A percentile compares a stretch with the other conserved stretches of the same genome.
These are phyloP conservation scores for Microcebus jonahi DNA, from an alignment of 2,113 vertebrate species.

Conservation along the genomic window DNA sequence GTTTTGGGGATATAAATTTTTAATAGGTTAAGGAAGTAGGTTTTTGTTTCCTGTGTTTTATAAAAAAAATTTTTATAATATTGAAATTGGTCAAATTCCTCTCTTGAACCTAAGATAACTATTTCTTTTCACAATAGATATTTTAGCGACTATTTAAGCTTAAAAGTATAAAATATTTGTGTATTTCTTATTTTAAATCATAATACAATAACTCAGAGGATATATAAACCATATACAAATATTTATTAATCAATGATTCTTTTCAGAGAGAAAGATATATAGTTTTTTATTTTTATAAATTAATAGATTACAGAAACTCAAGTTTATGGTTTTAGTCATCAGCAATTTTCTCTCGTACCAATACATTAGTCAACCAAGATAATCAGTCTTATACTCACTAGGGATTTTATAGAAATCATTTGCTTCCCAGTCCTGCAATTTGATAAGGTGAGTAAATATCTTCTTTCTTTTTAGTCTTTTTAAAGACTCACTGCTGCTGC, in stretches of 20 bases:
- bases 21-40: neutral
- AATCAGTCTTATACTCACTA: neutral
- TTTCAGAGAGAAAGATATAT: neutral
- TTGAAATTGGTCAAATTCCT: neutral
- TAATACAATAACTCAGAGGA: neutral
- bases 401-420: neutral
- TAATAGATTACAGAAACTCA: neutral
- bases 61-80: neutral
- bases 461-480: neutral
- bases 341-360: neutral
- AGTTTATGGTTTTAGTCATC: neutral
- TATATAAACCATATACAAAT: neutral
- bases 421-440: neutral
- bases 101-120: neutral
- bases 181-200: neutral
- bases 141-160: neutral
- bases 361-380: neutral
- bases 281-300: neutral
- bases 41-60: neutral
- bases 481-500: neutral
- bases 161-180: neutral
- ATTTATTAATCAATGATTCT: neutral
- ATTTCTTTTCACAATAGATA: neutral
- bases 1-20: neutral
- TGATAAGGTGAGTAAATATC: neutral